phyloP scores from a whole-genome alignment of 2,797 vertebrate genomes.

The Chaetodon trifasciatus region DNA sequence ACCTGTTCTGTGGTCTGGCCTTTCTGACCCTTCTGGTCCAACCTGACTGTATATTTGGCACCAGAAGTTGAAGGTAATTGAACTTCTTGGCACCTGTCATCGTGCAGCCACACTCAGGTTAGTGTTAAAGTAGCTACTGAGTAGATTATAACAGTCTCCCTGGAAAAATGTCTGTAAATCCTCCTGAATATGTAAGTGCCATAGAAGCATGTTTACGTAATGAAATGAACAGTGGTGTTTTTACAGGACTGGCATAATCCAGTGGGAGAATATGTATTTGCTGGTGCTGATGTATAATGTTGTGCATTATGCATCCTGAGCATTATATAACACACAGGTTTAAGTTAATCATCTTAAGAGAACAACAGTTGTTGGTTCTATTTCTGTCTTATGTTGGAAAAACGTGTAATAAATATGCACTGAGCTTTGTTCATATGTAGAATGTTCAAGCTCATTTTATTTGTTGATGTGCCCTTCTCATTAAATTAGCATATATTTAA shows the following conservation, averaged over 20 bases:
- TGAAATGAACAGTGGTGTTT: slow-evolving; percentile 19
- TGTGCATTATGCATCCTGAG: slow-evolving; percentile 5
- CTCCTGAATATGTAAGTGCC: slow-evolving; percentile 13
- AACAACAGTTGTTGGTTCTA: neutral
- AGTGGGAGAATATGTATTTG: neutral
- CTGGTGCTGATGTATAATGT: neutral
- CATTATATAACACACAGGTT: slow-evolving; percentile 19
- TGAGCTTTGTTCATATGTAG: neutral
- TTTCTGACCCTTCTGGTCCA: too few species aligned
- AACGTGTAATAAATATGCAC: neutral
- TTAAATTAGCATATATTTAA: slow-evolving; percentile 1
- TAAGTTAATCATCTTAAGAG: slow-evolving; percentile 23
- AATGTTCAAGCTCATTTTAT: neutral
- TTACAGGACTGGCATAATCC: slow-evolving; percentile 32
- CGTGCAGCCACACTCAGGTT: neutral
- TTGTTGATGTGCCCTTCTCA: neutral
- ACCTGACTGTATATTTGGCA: slow-evolving; percentile 13
- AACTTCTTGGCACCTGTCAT: slow-evolving; percentile 1
- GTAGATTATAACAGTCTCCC: slow-evolving; percentile 8
- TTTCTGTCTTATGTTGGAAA: neutral
- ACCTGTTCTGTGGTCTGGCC: slow-evolving; percentile 4
- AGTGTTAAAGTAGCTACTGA: slow-evolving; percentile 23
- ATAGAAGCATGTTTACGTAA: slow-evolving; percentile 25
- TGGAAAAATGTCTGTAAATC: slow-evolving; percentile 1
- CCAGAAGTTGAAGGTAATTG: neutral